Base-by-base conservation (phyloP, 2,797 vertebrate species). In the Sciaenops ocellatus region DNA sequence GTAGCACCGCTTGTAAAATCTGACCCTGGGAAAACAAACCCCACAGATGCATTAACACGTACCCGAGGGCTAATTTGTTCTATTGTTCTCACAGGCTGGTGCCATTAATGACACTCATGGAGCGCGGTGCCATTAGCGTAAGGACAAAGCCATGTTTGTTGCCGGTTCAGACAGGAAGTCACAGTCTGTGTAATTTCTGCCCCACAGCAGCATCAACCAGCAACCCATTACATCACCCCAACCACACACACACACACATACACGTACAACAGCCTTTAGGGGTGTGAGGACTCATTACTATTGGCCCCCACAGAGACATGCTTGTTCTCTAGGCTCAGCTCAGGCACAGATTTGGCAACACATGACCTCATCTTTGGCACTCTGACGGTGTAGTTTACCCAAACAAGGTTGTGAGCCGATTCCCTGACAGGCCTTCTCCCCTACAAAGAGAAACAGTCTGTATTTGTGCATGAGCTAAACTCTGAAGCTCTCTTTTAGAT, bases 301-400 rank as follows among this genome's bases (percentile, higher is more conserved):
- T 67, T 52, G 68, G 70, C 83, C 76, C 80, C 81, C 84, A 88
- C 90, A 87, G 87, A 87, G 82, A 68, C 80, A 38, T 51, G 84
- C 67, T 85, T 89, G 90, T 92, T 91, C 83, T 85, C 60, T 81
- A 72, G 72, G 38, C 55, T 70, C 69, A 66, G 44, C 78, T 76
- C 50, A 47, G 84, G 79, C 85, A 80, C 82, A 86, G 81, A 86
- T 90, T 78, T 89, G 91, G 85, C 80, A 90, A 87, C 84, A 81
- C 55, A 92, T 95, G 89, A 95, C 87, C 85, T 95, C 94, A 95
- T 84, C 56, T 82, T 84, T 94, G 92, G 92, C 87, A 42, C 73
- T 44, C 44, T n/a, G 78, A 64, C 48, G 71, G 69, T 79, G 69
- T 55, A 79, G 90, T 93, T 94, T 91, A 93, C 90, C 89, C 92